Conservation (phyloP, 2,113 vertebrate genomes). For the Okapia johnstoni region DNA sequence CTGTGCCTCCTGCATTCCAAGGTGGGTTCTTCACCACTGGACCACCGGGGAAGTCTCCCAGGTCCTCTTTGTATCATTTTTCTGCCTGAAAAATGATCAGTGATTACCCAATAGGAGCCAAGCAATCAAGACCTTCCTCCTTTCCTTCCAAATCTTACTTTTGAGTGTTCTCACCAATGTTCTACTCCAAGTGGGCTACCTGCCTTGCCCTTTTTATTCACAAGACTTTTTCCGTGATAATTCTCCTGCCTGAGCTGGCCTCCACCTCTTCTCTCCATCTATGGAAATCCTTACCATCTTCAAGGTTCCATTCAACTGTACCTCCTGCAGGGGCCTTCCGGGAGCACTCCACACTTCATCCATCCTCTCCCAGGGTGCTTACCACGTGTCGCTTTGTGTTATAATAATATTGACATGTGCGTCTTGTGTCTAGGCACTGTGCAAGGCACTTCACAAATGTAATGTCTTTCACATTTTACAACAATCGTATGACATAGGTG, state of each 20-base stretch:
- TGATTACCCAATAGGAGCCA: not conserved
- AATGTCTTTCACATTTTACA: slow-evolving; percentile 47
- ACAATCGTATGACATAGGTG: not conserved
- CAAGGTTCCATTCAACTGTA: not conserved
- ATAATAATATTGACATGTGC: not conserved
- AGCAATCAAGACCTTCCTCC: not conserved
- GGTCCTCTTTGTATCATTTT: not conserved
- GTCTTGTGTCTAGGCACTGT: slow-evolving; percentile 11
- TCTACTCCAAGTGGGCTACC: not conserved
- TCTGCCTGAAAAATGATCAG: not conserved
- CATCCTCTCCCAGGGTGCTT: not conserved
- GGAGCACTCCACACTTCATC: not conserved
- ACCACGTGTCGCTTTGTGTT: not conserved
- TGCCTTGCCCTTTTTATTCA: not conserved
- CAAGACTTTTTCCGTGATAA: not conserved
- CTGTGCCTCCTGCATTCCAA: not conserved
- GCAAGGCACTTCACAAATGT: not conserved
- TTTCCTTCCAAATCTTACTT: not conserved
- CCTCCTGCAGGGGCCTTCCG: not conserved
- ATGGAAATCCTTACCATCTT: not conserved
- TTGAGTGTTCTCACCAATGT: not conserved
- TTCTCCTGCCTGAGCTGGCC: not conserved
- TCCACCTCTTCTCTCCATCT: not conserved
- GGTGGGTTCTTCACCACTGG: not conserved
- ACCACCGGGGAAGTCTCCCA: not conserved